These are phyloP conservation scores for Neuroterus valhalla DNA, from an alignment of 1,140 invertebrate genomes.

Conservation along the genomic window DNA sequence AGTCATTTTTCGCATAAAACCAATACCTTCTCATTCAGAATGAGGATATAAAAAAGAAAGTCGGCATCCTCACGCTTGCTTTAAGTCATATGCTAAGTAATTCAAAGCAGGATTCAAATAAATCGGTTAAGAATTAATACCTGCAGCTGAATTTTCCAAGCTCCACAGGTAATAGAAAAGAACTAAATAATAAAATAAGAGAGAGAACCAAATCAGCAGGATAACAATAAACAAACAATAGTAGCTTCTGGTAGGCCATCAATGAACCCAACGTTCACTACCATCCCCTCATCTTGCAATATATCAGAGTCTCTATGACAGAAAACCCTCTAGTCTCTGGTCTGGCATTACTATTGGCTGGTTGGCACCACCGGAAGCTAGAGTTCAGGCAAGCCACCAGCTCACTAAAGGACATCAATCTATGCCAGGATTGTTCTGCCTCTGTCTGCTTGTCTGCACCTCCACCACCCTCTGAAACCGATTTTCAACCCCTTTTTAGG, in stretches of 20 bases:
- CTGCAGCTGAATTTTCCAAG: too few relatives aligned
- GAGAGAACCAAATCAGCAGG: neutral
- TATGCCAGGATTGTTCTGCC: constrained; percentile 54
- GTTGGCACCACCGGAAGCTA: constrained; percentile 37
- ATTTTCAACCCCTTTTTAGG: neutral
- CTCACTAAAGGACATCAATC: constrained; percentile 58
- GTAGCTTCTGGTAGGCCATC: constrained; percentile 42
- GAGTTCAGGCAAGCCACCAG: constrained; percentile 47
- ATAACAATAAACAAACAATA: constrained; percentile 47
- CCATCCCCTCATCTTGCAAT: constrained; percentile 49
- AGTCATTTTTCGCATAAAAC: too few relatives aligned
- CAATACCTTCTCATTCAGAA: too few relatives aligned
- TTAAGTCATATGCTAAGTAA: too few relatives aligned
- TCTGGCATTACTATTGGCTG: constrained; percentile 48
- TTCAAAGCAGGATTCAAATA: too few relatives aligned
- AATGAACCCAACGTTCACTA: constrained; percentile 45
- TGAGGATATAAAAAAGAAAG: too few relatives aligned
- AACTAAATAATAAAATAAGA: neutral
- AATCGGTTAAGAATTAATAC: too few relatives aligned
- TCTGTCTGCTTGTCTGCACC: constrained; percentile 32
- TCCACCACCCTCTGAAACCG: constrained; percentile 17
- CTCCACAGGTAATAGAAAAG: neutral
- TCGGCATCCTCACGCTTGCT: too few relatives aligned
- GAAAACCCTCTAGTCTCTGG: constrained; percentile 39
- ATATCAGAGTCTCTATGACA: constrained; percentile 57